phyloP scores from a whole-genome alignment of 2,113 vertebrate species.

The Ifrita kowaldi region DNA sequence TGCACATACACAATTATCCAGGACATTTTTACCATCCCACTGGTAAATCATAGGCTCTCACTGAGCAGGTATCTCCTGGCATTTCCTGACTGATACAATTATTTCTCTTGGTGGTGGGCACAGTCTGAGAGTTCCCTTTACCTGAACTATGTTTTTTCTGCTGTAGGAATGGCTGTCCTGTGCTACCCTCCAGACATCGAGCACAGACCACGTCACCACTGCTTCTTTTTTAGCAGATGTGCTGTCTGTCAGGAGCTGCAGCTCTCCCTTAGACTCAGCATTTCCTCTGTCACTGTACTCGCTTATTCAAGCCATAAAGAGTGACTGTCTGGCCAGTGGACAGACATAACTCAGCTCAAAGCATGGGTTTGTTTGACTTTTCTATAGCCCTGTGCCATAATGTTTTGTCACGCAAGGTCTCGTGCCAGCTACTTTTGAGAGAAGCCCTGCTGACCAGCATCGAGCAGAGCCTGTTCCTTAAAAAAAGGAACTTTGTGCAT shows the following conservation, averaged over 20 bases:
- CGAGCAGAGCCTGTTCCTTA: not conserved
- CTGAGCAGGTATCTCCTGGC: rapidly evolving
- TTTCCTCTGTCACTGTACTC: not conserved
- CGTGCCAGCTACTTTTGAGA: not conserved
- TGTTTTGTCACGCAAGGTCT: not conserved
- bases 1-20: rapidly evolving
- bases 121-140: not conserved
- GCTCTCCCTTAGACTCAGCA: not conserved
- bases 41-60: not conserved
- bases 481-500: not conserved
- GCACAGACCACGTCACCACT: not conserved
- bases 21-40: not conserved
- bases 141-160: not conserved
- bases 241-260: not conserved
- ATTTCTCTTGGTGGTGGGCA: not conserved
- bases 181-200: not conserved
- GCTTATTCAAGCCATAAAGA: not conserved
- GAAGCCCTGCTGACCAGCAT: not conserved
- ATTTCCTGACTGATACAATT: not conserved
- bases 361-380: not conserved
- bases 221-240: not conserved
- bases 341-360: not conserved
- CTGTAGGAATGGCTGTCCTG: not conserved
- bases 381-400: not conserved
- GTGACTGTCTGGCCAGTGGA: not conserved